Base-by-base conservation (phyloP, 2,797 vertebrate genomes). In the Neostethus bicornis region DNA sequence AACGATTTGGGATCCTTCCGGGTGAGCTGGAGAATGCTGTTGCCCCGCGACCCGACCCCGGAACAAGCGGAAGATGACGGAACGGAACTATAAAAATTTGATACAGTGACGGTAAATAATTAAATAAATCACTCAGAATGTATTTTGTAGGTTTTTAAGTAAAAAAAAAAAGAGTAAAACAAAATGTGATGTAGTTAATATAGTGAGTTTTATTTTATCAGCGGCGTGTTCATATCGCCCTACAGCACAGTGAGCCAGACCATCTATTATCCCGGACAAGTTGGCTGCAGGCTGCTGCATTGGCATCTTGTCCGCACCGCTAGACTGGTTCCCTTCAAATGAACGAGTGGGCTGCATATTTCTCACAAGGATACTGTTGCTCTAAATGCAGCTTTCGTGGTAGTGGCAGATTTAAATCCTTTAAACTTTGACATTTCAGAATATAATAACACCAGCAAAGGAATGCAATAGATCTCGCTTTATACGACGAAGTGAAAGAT, bases 281-380 rank as follows among this genome's bases (percentile, higher is more conserved):
- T 16, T 35, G 34, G 34, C 34, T 16, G 34, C 34, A 35, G 6
- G 34, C 14, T 16, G 2, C 34, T n/a, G 2, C 32, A 35, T 4
- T 35, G 34, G 34, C 34, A 35, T 34, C n/a, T 16, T 14, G 35
- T n/a, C 13, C 34, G 32, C 2, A n/a, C 32, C 34, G 14, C 34
- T 34, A 16, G 34, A 35, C 34, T 35, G n/a, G 7, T 35, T 35
- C 34, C 13, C 16, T 35, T 35, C 34, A 35, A 35, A 35, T 35
- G 34, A 35, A 8, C 35, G 34, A 35, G 7, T 7, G 3, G 34
- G 6, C 7, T 16, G 6, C n/a, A 35, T 35, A 3, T 35, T 49
- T 53, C 20, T 48, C 19, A 37, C 26, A 26, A 13, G 23, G 25
- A 51, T 51, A 26, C 13, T 21, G 48, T 58, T 42, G 17, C 26